These are phyloP conservation scores for Oxystoma pomonae DNA, from an alignment of 2,888 invertebrate species.

Conservation along the genomic window DNA sequence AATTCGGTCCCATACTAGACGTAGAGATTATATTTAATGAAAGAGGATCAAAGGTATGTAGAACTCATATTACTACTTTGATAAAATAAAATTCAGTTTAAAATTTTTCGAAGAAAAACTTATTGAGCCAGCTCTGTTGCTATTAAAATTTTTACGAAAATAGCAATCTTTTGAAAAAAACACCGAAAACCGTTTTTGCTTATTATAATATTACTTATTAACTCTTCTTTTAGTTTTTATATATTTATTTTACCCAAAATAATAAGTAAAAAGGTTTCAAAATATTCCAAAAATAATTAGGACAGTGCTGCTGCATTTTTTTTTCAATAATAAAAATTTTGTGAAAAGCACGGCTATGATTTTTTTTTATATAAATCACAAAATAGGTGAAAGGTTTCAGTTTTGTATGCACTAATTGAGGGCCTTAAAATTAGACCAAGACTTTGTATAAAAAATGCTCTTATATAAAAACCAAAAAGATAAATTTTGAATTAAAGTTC, in stretches of 20 bases:
- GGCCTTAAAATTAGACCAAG: no score
- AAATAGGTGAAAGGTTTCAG: background rate
- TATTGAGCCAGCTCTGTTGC: slow-evolving; percentile 44
- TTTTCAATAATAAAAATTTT: background rate
- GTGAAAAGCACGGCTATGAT: background rate
- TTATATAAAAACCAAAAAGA: no score
- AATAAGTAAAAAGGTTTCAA: background rate
- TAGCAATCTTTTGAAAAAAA: slow-evolving; percentile 25
- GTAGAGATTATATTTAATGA: slow-evolving; percentile 99
- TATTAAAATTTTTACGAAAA: slow-evolving; percentile 34
- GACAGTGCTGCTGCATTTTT: slow-evolving; percentile 23
- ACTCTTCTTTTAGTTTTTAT: no score
- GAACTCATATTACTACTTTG: slow-evolving; percentile 17
- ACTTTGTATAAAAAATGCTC: no score
- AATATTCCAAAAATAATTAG: slow-evolving; percentile 11
- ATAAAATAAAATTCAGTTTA: slow-evolving; percentile 18
- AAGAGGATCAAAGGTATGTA: slow-evolving; percentile 97
- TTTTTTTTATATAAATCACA: background rate
- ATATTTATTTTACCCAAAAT: slow-evolving; percentile 11
- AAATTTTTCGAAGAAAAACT: slow-evolving; percentile 24
- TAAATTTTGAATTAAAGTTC: no score
- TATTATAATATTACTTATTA: background rate
- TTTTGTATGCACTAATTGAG: background rate
- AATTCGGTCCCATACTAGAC: slow-evolving; percentile 98
- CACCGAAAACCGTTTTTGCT: slow-evolving; percentile 14